Conservation (phyloP, 2,797 vertebrate species). For the Capromys pilorides region DNA sequence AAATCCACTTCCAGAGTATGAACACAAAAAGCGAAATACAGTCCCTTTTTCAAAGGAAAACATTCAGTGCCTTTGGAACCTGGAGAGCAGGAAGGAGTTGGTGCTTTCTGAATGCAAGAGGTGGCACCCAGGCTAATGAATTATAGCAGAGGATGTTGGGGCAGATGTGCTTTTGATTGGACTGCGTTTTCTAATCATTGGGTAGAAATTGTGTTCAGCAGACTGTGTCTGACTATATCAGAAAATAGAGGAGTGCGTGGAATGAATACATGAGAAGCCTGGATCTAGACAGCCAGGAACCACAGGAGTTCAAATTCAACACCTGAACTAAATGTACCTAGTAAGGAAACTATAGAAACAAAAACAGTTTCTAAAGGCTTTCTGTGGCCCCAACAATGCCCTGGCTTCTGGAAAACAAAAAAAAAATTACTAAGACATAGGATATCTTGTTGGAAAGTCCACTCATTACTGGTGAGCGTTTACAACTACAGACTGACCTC, state of each 20-base stretch:
- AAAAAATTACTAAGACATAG: not conserved
- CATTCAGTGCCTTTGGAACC: not conserved
- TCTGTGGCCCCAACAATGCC: not conserved
- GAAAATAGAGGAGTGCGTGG: slow-evolving; percentile 28
- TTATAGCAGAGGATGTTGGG: slow-evolving; percentile 60
- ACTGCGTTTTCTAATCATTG: slow-evolving; percentile 75
- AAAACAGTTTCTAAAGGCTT: not conserved
- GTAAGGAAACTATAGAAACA: not conserved
- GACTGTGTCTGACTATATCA: slow-evolving; percentile 71
- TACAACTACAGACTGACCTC: not conserved
- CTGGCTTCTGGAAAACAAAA: not conserved
- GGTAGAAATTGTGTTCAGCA: slow-evolving; percentile 76
- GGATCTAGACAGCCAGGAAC: slow-evolving; percentile 24
- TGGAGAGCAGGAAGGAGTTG: not conserved
- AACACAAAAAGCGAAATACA: not conserved
- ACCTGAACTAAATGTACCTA: slow-evolving; percentile 57
- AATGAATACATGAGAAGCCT: slow-evolving; percentile 49
- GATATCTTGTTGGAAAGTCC: not conserved
- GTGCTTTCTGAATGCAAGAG: slow-evolving; percentile 53
- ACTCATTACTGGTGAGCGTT: not conserved
- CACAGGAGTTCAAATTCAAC: not conserved
- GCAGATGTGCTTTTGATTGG: slow-evolving; percentile 79
- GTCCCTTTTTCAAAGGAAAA: not conserved
- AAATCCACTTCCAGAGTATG: not conserved
- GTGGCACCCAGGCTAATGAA: slow-evolving; percentile 59